Evolutionary conservation across 1,140 invertebrate species (phyloP), one percentile per base, ranked within the genome.

Genomic region (Lasioglossum albipes): DNA sequence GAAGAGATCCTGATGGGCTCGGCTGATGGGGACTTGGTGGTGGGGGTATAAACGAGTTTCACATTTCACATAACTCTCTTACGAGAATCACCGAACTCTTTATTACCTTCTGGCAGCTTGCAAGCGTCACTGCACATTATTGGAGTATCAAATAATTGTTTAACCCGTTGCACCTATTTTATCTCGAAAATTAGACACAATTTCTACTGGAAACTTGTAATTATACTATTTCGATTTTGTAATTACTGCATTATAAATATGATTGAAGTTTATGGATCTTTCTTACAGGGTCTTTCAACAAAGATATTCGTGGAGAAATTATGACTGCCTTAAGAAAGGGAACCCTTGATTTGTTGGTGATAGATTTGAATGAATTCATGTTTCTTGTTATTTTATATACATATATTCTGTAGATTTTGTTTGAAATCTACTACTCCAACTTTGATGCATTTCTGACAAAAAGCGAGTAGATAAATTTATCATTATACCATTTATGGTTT

Each of bases 301-400:
- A 98, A 90, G 97, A 97, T 91, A 96, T 97, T 16, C 93, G 97
- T 67, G 96, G 96, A 22, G 97, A 98, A 91, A 96, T 98, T 77
- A 95, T 96, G 20, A 95, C 95, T 18, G 94, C 96, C 7, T 90
- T 98, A 49, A 95, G 97, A 89, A 97, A 97, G 91, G 97, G 97
- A 54, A 97, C 97, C 3, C 92, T 95, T 12, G 97, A 98, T 90
- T 98, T 97, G 97, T 97, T 95, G 42, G 74, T 76, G 20, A 7
- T n/a, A 54, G 6, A 59, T 59, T 59, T 20, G n/a, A 22, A n/a
- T n/a, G n/a, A 7, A 59, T 59, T n/a, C n/a, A 59, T 59, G 6
- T n/a, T 9, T n/a, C 7, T n/a, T n/a, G 7, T n/a, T 59, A 59
- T 20, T 9, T n/a, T n/a, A 59, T 59, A n/a, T 20, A n/a, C 27